A percentile compares a stretch with the other conserved stretches of the same genome.
phyloP scores from a whole-genome alignment of 1,140 invertebrate species.

The Choristoneura fumiferana region DNA sequence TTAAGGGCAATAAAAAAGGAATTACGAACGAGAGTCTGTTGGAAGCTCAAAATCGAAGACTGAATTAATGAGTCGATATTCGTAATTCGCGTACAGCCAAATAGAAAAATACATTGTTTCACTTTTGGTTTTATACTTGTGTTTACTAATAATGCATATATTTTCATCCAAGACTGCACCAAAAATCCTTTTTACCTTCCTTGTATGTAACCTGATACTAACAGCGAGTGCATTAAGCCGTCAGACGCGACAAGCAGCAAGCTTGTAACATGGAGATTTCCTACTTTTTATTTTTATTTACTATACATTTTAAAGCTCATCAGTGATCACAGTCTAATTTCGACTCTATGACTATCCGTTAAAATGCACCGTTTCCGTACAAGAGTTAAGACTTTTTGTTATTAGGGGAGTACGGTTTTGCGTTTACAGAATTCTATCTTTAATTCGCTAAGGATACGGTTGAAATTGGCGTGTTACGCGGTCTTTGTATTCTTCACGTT shows the following conservation, averaged over 20 bases:
- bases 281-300: neutral
- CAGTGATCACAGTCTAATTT: neutral
- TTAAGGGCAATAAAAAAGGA: too few species aligned
- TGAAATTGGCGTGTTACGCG: neutral
- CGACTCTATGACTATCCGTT: neutral
- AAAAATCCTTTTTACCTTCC: constrained; percentile 3
- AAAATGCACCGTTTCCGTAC: neutral
- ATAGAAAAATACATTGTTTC: too few species aligned
- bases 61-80: too few species aligned
- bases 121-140: too few species aligned
- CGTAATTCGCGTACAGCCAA: too few species aligned
- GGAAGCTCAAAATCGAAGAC: too few species aligned
- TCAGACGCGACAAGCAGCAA: constrained; percentile 1
- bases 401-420: neutral
- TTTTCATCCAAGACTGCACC: neutral
- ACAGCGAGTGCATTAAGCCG: neutral
- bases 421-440: neutral
- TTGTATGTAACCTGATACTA: constrained; percentile 12
- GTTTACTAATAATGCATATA: too few species aligned
- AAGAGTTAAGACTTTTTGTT: neutral
- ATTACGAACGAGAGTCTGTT: too few species aligned
- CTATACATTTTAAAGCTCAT: too few species aligned
- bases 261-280: neutral
- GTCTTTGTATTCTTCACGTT: neutral
- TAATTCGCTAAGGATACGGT: neutral